phyloP scores from a whole-genome alignment of 2,113 vertebrate genomes.

The Euleptes europaea region DNA sequence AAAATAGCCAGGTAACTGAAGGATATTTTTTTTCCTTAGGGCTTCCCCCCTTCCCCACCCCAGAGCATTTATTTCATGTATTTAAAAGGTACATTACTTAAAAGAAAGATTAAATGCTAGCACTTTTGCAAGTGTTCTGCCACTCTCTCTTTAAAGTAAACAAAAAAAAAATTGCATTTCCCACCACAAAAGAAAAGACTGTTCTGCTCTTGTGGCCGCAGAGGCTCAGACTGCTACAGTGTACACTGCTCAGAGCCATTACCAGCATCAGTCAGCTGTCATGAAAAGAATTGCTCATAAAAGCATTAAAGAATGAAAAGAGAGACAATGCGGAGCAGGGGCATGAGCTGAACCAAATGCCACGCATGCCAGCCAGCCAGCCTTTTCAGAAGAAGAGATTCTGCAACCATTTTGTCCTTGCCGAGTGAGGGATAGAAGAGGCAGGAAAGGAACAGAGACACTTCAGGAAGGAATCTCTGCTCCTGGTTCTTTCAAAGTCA shows the following conservation, averaged over 20 bases:
- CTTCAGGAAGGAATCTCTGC: constrained; percentile 60
- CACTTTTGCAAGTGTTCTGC: constrained; percentile 84
- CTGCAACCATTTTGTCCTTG: constrained; percentile 15
- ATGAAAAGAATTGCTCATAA: constrained; percentile 71
- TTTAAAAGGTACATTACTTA: constrained; percentile 75
- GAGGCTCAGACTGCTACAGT: constrained; percentile 73
- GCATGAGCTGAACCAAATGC: constrained; percentile 64
- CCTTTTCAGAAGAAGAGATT: constrained; percentile 60
- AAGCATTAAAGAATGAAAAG: constrained; percentile 73
- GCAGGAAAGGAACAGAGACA: constrained; percentile 30
- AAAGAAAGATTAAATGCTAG: constrained; percentile 83
- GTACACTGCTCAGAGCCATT: constrained; percentile 66
- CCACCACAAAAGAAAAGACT: constrained; percentile 52
- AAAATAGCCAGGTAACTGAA: constrained; percentile 69
- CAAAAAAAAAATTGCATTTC: constrained; percentile 78
- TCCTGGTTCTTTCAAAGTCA: constrained; percentile 60
- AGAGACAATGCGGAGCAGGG: constrained; percentile 47
- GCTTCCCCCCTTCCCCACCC: constrained; percentile 61
- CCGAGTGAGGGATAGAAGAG: constrained; percentile 7
- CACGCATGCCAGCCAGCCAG: constrained; percentile 59
- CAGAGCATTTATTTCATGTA: constrained; percentile 79
- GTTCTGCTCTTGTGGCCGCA: constrained; percentile 77
- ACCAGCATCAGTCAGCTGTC: constrained; percentile 75
- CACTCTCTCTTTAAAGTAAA: constrained; percentile 78
- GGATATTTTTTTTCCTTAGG: constrained; percentile 73